Evolutionary conservation across 2,113 vertebrate species (phyloP), one percentile per base, ranked within the genome.

Genomic region (Bubo scandiacus): DNA sequence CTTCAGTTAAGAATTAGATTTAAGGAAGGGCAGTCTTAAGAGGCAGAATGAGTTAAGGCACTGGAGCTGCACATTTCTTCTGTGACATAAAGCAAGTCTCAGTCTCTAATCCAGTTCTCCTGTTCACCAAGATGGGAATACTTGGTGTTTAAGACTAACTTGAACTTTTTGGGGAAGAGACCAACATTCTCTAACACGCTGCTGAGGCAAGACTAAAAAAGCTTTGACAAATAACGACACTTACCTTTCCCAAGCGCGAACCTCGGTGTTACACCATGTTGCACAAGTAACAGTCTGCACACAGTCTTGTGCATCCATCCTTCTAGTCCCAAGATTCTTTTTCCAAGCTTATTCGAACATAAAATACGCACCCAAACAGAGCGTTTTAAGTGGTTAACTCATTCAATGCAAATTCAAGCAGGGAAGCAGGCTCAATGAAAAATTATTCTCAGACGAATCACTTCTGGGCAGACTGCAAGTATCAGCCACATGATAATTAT

Each of bases 271-370:
- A 16, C 2, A 18, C 16, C 55, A 52, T 6, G 52, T n/a, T 38
- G 58, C 68, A 22, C 23, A 51, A 43, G n/a, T 4, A 57, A 17
- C 7, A 43, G 7, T 4, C 61, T 11, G 23, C 54, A 62, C 32
- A 42, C 54, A 42, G 42, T 26, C 77, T 63, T 47, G 26, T 17
- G 11, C 51, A 84, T 55, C 82, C 58, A 70, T 16, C 52, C 42
- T 68, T 94, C 96, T 87, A 34, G 58, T 95, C 29, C 90, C 55
- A 94, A 92, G 72, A 38, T 23, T 27, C 20, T 59, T 59, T 32
- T 71, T 27, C 38, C 47, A n/a, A 70, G 52, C 29, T 87, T 54
- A 38, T 29, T 55, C 51, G 38, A 81, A 78, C 32, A 68, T 4
- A 23, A 89, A 70, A 34, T 2, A 88, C 45, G 34, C 32, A 70